A percentile compares a stretch with the other conserved stretches of the same genome.
Evolutionary conservation across 2,888 invertebrate genomes (phyloP).

Genomic region (Alitta virens): DNA sequence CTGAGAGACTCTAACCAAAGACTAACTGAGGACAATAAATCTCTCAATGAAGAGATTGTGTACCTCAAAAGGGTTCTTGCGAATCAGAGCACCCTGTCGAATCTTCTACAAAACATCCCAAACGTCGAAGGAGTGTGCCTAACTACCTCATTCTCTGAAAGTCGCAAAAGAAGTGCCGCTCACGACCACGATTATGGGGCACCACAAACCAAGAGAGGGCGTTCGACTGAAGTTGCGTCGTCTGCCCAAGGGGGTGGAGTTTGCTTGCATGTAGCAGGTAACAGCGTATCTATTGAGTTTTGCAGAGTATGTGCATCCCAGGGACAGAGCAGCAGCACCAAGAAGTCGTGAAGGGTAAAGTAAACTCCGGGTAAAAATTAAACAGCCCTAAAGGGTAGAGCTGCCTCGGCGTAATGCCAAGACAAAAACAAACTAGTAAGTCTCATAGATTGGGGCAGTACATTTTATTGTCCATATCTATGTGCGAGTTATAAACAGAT

Average conservation of each 20-base stretch:
- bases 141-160: slow-evolving; percentile 31
- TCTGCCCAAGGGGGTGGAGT: slow-evolving; percentile 36
- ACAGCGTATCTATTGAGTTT: slow-evolving; percentile 44
- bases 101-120: slow-evolving; percentile 41
- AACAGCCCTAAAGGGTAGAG: too few relatives aligned
- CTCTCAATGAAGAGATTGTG: slow-evolving; percentile 41
- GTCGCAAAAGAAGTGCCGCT: slow-evolving; percentile 32
- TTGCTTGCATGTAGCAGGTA: slow-evolving; percentile 47
- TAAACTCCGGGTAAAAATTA: too few relatives aligned
- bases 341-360: neutral
- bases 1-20: slow-evolving; percentile 25
- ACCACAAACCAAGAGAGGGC: slow-evolving; percentile 21
- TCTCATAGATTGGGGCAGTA: too few relatives aligned
- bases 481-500: too few relatives aligned
- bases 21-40: slow-evolving; percentile 26
- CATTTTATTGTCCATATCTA: too few relatives aligned
- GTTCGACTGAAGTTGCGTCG: neutral
- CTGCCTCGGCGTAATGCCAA: too few relatives aligned
- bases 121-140: slow-evolving; percentile 38
- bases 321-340: neutral
- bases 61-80: slow-evolving; percentile 49
- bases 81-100: slow-evolving; percentile 46
- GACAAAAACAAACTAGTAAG: too few relatives aligned
- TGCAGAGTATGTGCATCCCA: slow-evolving; percentile 42
- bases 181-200: slow-evolving; percentile 38